Evolutionary conservation across 1,140 invertebrate species (phyloP).

Genomic region (Drosophila baimaii): DNA sequence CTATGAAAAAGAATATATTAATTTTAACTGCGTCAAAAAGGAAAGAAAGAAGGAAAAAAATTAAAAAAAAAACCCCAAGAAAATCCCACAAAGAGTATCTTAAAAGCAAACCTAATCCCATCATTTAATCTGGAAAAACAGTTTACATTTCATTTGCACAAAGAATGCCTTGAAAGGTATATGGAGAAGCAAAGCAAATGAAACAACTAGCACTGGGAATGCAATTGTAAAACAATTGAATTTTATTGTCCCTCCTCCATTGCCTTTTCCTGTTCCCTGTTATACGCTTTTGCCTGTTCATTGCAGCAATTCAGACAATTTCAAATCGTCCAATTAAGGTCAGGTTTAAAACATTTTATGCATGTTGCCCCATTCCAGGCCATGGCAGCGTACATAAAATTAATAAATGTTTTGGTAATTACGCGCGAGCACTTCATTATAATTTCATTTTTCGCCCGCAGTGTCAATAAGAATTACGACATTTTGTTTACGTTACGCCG

Average conservation of each 20-base stretch:
- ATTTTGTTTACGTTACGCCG: conserved; percentile 37
- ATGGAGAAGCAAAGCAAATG: not conserved
- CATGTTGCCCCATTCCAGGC: not conserved
- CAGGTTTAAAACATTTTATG: conserved; percentile 16
- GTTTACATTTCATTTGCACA: not conserved
- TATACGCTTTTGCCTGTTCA: not conserved
- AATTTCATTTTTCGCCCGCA: conserved; percentile 44
- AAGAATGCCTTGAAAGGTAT: not conserved
- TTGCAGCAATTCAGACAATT: conserved; percentile 18
- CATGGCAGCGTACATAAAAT: conserved; percentile 21
- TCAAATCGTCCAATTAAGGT: conserved; percentile 29
- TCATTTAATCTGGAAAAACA: not conserved
- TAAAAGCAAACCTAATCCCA: not conserved
- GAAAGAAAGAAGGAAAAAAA: too few relatives aligned
- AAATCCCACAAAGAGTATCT: not conserved
- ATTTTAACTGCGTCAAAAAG: too few relatives aligned
- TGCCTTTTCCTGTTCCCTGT: conserved; percentile 5
- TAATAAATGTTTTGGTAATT: conserved; percentile 53
- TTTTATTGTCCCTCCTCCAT: conserved; percentile 17
- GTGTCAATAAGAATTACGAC: conserved; percentile 54
- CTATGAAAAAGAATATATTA: too few relatives aligned
- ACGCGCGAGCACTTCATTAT: conserved; percentile 44
- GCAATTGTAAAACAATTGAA: conserved; percentile 35
- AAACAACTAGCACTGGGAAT: conserved; percentile 19
- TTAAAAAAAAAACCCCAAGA: not conserved